Base-by-base conservation (phyloP, 2,888 invertebrate species). In the Criorhina ranunculi region DNA sequence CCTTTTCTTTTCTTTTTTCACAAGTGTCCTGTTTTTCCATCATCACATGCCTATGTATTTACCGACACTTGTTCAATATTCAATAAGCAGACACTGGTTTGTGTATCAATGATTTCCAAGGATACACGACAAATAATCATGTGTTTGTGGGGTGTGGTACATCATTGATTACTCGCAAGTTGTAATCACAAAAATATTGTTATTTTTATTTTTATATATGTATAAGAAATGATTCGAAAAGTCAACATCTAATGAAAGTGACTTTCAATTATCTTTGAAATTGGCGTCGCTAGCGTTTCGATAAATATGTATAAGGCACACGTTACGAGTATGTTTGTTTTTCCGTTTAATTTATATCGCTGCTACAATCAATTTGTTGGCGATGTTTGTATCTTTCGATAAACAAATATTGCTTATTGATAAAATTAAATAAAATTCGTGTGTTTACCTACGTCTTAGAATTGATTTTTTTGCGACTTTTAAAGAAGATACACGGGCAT, bases 391-490 rank as follows among this genome's bases (percentile, higher is more conserved):
- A 19, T 19, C 37, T 57, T 57, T 37, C 4, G 1, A 7, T 37
- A 57, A 57, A 57, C 37, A 57, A 57, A 57, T 19, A 57, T 57
- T 57, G 57, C 35, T 37, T 57, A 57, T 57, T 37, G 37, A 6
- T 4, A 37, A 19, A 57, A 19, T 19, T 9, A 55, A 37, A 57
- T 35, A 35, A 4, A 19, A 57, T 35, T 57, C 33, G 11, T n/a
- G 19, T 57, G 35, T 19, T 35, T 37, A 55, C 55, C 37, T n/a
- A 37, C n/a, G 42, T 42, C 0, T 42, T 42, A 5, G 42, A 7
- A 11, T 37, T 11, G 37, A 37, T 37, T 37, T 37, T 37, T 37
- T n/a, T 2, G 24, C 24, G 24, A 24, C 4, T 4, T 24, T 24
- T 24, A 4, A 24, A 24, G 24, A 24, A 24, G 24, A 4, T 3